A percentile compares a stretch with the other conserved stretches of the same genome.
phyloP scores from a whole-genome alignment of 2,888 invertebrate genomes.

The Aethes cnicana region DNA sequence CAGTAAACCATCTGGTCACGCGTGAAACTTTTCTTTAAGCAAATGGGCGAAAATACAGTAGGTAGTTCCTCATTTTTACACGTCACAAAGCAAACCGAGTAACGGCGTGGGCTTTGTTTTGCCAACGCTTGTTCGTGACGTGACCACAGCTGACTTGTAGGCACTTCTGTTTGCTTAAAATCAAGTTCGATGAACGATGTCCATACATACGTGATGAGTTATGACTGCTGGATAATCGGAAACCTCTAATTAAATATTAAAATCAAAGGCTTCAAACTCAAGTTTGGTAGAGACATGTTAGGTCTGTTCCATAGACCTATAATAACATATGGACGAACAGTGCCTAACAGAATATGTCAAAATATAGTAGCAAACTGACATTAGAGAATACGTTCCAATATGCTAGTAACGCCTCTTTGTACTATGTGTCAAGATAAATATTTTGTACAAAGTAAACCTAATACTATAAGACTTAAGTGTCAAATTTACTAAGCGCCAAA shows the following conservation, averaged over 20 bases:
- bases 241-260: neutral
- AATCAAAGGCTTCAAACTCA: too few relatives aligned
- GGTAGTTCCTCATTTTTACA: constrained; percentile 15
- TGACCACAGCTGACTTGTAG: constrained; percentile 14
- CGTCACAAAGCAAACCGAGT: constrained; percentile 18
- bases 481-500: too few relatives aligned
- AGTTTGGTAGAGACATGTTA: too few relatives aligned
- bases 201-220: neutral
- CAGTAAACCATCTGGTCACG: neutral
- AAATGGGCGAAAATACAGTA: constrained; percentile 16
- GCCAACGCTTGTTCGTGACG: constrained; percentile 23
- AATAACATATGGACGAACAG: too few relatives aligned
- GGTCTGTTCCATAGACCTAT: too few relatives aligned
- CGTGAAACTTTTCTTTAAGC: constrained; percentile 16
- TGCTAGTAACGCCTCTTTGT: too few relatives aligned
- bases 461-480: too few relatives aligned
- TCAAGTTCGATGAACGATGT: constrained; percentile 25
- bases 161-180: constrained; percentile 15
- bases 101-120: constrained; percentile 26
- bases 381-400: too few relatives aligned
- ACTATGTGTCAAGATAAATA: too few relatives aligned
- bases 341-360: too few relatives aligned
- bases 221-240: constrained; percentile 3
- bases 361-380: too few relatives aligned
- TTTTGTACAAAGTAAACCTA: too few relatives aligned